Conservation (phyloP, 2,797 vertebrate species). For the Apodemus agrarius region DNA sequence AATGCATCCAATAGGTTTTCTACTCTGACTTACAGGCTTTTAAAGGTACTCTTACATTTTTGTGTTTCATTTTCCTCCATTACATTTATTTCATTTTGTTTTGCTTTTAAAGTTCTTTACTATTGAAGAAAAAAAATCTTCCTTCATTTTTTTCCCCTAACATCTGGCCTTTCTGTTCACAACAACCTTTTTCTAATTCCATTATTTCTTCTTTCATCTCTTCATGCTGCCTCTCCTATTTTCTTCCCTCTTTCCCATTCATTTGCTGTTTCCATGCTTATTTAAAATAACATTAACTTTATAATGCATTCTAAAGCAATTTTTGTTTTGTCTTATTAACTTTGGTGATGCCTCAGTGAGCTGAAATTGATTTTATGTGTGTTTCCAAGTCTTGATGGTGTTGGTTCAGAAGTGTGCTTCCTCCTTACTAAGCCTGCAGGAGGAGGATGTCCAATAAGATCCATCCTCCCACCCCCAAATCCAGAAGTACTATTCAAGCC, state of each 20-base stretch:
- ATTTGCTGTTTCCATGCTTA: neutral
- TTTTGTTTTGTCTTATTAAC: neutral
- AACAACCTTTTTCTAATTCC: neutral
- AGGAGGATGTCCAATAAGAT: neutral
- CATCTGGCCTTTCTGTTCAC: neutral
- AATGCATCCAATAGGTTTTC: neutral
- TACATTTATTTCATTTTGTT: neutral
- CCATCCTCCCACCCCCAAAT: neutral
- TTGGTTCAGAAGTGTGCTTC: neutral
- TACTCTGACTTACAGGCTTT: neutral
- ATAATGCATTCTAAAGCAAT: neutral
- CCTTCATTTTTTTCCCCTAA: neutral
- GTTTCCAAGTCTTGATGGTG: neutral
- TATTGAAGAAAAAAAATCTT: neutral
- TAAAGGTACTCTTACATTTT: neutral
- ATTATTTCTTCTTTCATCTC: neutral
- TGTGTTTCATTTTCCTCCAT: neutral
- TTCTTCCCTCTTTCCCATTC: neutral
- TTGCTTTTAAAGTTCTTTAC: neutral
- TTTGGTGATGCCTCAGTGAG: neutral
- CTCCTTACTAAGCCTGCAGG: neutral
- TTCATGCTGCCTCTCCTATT: neutral
- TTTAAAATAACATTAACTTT: neutral
- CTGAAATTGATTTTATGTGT: neutral
- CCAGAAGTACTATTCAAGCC: neutral